phyloP scores from a whole-genome alignment of 2,797 vertebrate species.

The Macroramphosus scolopax region DNA sequence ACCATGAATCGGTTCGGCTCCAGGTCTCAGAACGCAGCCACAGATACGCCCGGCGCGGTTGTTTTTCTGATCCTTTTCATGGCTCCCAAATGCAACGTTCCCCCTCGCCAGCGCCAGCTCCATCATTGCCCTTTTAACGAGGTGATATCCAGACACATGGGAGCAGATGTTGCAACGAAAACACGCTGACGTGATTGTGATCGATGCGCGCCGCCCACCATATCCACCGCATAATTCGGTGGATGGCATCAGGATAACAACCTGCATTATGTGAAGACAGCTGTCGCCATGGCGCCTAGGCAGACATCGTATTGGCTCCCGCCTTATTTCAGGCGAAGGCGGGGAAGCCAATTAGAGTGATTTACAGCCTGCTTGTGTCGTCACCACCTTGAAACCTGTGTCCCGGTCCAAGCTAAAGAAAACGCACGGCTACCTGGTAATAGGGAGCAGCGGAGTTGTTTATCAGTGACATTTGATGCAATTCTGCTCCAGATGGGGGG shows the following conservation, averaged over 20 bases:
- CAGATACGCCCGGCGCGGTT: too few species aligned
- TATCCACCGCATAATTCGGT: constrained; percentile 65
- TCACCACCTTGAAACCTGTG: constrained; percentile 60
- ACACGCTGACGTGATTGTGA: constrained; percentile 70
- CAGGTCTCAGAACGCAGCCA: too few species aligned
- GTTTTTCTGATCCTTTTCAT: constrained; percentile 32
- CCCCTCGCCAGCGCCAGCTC: constrained; percentile 46
- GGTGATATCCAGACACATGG: constrained; percentile 65
- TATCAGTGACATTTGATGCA: constrained; percentile 11
- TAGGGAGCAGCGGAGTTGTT: constrained; percentile 20
- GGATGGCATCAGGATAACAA: constrained; percentile 74
- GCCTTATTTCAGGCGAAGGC: constrained; percentile 62
- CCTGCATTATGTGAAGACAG: constrained; percentile 73
- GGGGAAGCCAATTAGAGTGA: constrained; percentile 73
- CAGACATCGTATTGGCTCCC: constrained; percentile 51
- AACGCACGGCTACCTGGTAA: constrained; percentile 30
- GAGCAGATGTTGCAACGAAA: constrained; percentile 77
- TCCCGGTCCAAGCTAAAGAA: constrained; percentile 38
- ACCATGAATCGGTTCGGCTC: too few species aligned
- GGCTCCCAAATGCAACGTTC: constrained; percentile 34
- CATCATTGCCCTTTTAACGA: constrained; percentile 69
- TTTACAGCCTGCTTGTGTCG: constrained; percentile 63
- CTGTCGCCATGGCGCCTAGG: constrained; percentile 71
- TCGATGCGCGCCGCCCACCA: constrained; percentile 63
- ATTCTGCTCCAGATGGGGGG: constrained; percentile 7